Base-by-base conservation (phyloP, 2,113 vertebrate genomes). In the Entelurus aequoreus region DNA sequence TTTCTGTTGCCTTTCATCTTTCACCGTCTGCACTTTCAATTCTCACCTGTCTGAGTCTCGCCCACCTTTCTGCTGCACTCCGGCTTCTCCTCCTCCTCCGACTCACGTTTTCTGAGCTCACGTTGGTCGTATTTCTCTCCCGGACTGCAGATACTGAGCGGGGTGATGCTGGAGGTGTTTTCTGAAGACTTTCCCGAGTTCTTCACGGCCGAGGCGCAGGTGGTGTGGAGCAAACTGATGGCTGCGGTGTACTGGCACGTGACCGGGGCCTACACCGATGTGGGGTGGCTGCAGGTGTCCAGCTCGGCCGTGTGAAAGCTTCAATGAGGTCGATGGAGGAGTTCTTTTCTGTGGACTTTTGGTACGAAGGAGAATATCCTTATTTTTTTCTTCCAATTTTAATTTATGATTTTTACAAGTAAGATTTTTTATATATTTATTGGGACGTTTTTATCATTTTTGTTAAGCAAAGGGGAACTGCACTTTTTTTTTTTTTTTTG, bases 221-320 rank as follows among this genome's bases (percentile, higher is more conserved):
- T 90, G 60, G 94, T 94, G 79, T 98, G 96, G 96, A 82, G 90
- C 90, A 96, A 97, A 86, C 91, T 98, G 82, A 92, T 90, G 69
- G 87, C 83, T 63, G 91, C 93, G 69, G 86, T 98, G 84, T 97
- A 88, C 92, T 95, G 90, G 87, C 93, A 97, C 0, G 92, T 98
- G 89, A 95, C 92, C 0, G 94, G 94, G 0, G 93, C 93, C 47
- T 98, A 98, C 92, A 95, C 94, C 68, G 96, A 98, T 76, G 94
- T 91, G 86, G 95, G 95, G 90, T 98, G 95, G 95, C 92, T 92
- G 54, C 94, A 95, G 90, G 93, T 96, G 79, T 94, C 94, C 88
- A 95, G 91, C 71, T 90, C 93, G 38, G 91, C 92, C 8, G 93
- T 94, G 91, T 97, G 92, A 97, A 87, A 21, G 28, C 3, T 28